Evolutionary conservation across 2,888 invertebrate species (phyloP), one percentile per base, ranked within the genome.

Genomic region (Galerucella pusilla): DNA sequence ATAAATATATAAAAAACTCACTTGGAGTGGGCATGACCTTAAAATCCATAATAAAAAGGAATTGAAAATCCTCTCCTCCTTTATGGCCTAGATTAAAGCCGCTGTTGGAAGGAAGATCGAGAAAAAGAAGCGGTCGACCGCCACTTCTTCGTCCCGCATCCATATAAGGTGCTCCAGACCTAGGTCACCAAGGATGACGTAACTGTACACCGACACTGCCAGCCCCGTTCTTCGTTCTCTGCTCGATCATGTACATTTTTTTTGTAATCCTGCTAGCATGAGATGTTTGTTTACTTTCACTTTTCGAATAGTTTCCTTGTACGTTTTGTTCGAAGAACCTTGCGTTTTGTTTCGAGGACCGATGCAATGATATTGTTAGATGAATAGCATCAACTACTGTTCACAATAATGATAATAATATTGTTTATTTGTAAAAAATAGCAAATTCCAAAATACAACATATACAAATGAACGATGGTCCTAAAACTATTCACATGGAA

Each of bases 121-220:
- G 52, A 28, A 69, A 69, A 69, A 69, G 60, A 64, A 66, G 72
- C 54, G 45, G 59, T 54, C 35, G 49, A 35, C 63, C 42, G 60
- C 60, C 66, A 66, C 63, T 73, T 68, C 78, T 70, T 69, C 75
- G 67, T 66, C 71, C 74, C 76, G 64, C 45, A 68, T 46, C 80
- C 80, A 79, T 80, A 81, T 80, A 81, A 69, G 80, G 80, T 73
- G 76, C 72, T 78, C 79, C 80, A 78, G 80, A 79, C 79, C 80
- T 81, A 81, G 80, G 80, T 76, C 80, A 78, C 75, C 68, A 67
- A 60, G 76, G 54, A 73, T 80, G 79, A 80, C 79, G 78, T 79
- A 79, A 80, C 76, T 46, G 64, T 46, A 65, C 63, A 63, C 63
- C 63, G 63, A 63, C 63, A 63, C 63, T 35, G 20, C 28, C 20